These are phyloP conservation scores for Esox lucius DNA, from an alignment of 2,797 vertebrate genomes.

Conservation along the genomic window DNA sequence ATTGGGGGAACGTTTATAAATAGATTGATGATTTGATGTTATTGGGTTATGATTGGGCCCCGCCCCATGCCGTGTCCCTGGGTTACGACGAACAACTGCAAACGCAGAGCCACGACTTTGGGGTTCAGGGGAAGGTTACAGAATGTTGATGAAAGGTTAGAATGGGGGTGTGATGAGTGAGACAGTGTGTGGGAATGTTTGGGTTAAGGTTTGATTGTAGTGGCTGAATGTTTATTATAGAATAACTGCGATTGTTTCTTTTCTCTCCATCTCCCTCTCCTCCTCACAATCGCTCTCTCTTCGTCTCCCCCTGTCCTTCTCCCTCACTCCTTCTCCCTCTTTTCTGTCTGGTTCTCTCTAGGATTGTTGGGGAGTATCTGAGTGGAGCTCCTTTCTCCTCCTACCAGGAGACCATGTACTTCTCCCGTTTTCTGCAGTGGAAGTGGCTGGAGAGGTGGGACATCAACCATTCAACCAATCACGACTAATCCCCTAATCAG, in stretches of 20 bases:
- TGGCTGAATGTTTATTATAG: neutral
- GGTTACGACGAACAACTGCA: no score
- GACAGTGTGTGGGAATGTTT: neutral
- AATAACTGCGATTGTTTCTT: neutral
- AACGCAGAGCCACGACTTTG: no score
- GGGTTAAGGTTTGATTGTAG: neutral
- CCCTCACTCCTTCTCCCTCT: slow-evolving; percentile 4
- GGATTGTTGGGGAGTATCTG: slow-evolving; percentile 88
- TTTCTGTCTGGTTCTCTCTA: slow-evolving; percentile 48
- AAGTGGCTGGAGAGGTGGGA: slow-evolving; percentile 94
- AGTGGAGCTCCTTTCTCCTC: slow-evolving; percentile 87
- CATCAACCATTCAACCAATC: neutral
- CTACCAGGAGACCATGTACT: slow-evolving; percentile 89
- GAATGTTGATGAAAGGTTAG: neutral
- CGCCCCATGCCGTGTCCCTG: no score
- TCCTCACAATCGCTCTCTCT: neutral
- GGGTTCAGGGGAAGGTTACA: neutral
- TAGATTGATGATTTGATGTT: no score
- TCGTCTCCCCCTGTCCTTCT: neutral
- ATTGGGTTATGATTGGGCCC: no score
- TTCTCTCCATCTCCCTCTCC: neutral
- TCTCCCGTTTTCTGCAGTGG: slow-evolving; percentile 93
- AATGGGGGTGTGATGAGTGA: neutral
- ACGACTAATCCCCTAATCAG: no score
- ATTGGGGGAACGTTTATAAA: no score